Conservation (phyloP, 1,140 invertebrate species). For the Trigoniulus corallinus region DNA sequence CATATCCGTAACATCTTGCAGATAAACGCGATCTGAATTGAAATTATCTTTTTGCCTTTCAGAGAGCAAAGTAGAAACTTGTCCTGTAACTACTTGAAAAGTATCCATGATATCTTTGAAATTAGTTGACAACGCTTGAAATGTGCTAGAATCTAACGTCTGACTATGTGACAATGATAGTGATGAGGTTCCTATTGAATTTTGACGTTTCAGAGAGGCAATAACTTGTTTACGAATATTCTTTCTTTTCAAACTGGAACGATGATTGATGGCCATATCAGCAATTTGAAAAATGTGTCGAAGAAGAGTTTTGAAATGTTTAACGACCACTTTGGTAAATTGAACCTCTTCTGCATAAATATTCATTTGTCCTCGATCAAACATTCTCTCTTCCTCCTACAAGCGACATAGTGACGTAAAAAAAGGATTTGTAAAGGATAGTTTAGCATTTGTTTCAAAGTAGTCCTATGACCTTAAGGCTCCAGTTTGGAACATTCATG, state of each 20-base stretch:
- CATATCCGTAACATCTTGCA: neutral
- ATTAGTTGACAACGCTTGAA: too few species aligned
- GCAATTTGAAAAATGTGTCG: neutral
- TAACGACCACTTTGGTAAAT: slow-evolving; percentile 16
- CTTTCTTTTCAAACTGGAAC: neutral
- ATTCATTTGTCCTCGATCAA: slow-evolving; percentile 35
- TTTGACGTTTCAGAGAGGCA: too few species aligned
- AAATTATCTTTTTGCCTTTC: too few species aligned
- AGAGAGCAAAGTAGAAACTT: too few species aligned
- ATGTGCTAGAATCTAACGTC: too few species aligned
- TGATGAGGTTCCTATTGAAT: too few species aligned
- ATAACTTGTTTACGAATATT: too few species aligned
- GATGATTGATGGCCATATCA: neutral
- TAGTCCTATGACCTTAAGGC: neutral
- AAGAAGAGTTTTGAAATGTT: slow-evolving; percentile 10
- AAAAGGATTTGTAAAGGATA: neutral
- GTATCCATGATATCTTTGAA: too few species aligned
- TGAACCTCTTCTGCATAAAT: slow-evolving; percentile 25
- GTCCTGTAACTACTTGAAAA: too few species aligned
- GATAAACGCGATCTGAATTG: too few species aligned
- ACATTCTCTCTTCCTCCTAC: slow-evolving; percentile 27
- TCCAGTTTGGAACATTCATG: too few species aligned
- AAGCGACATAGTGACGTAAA: slow-evolving; percentile 11
- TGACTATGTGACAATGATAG: too few species aligned
- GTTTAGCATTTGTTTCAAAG: slow-evolving; percentile 9